Evolutionary conservation across 2,113 vertebrate species (phyloP), one percentile per base, ranked within the genome.

Genomic region (Channa argus): DNA sequence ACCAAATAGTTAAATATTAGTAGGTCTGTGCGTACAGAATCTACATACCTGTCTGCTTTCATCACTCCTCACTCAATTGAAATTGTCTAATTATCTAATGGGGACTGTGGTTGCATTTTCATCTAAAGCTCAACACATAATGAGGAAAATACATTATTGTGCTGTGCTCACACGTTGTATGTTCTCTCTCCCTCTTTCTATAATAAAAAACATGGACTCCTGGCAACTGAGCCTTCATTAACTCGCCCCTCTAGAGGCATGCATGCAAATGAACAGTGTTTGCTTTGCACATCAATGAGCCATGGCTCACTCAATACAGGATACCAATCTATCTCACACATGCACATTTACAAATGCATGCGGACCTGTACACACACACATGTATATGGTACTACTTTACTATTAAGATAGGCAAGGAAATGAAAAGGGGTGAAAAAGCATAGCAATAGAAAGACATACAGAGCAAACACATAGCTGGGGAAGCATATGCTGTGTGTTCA

Each of bases 201-300:
- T 80, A 66, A 80, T 67, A 79, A 85, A 85, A 86, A 75, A 77
- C 79, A 76, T 73, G 71, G 79, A 83, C 82, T 82, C 74, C 76
- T 85, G 84, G 87, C 86, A 89, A 58, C 69, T 36, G 5, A 77
- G 58, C 80, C 82, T 91, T 89, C 86, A 91, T 92, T 91, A 91
- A 88, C 79, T 85, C 67, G 61, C 43, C 46, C 71, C 88, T 90
- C 90, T 60, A 60, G 89, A 91, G 91, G 56, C 65, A 52, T 47
- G 49, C 69, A 90, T 92, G 83, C 86, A 90, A 89, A 92, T 92
- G 83, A 88, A 74, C 86, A 73, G 72, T 79, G 77, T 87, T 90
- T 89, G 79, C 84, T 84, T 88, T 87, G 85, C 86, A 90, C 91
- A 89, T 90, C 87, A 89, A 89, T 89, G 88, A 79, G 75, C 77